Evolutionary conservation across 1,140 invertebrate species (phyloP), one percentile per base, ranked within the genome.

Genomic region (Trichomalopsis sarcophagae): DNA sequence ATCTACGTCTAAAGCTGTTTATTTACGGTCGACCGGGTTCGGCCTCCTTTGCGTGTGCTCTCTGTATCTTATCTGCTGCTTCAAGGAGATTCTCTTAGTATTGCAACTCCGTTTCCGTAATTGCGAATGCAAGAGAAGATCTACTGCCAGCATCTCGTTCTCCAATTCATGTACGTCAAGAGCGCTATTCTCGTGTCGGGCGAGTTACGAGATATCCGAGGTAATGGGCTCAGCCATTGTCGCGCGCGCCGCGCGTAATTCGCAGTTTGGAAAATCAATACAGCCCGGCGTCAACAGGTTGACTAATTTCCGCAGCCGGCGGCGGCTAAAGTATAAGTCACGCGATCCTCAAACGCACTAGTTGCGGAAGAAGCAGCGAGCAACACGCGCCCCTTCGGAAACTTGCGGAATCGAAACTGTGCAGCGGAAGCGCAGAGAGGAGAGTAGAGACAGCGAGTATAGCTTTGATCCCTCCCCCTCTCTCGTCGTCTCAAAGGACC

Each of bases 1-100:
- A 76, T 66, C 81, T 66, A 40, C 13, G 33, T 40, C 81, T 50
- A 71, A 76, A 76, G 14, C 73, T 36, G 81, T 82, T 82, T n/a
- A n/a, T n/a, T 76, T 23, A 40, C 50, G 73, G 73, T 82, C 21
- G 71, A 66, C 4, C 69, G 40, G 10, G 36, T 21, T 27, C 27
- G 68, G 30, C 17, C 9, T 14, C 62, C 55, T 81, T 17, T 33
- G 47, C 30, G 23, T 55, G n/a, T 13, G 40, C 14, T 36, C 33
- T 36, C 3, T 40, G 11, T 14, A 40, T 75, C 13, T 75, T 75
- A 77, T 75, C 7, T 55, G 77, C 50, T 9, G 0, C 6, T 10
- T 2, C 75, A 23, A 21, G 73, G 10, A 30, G 40, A 4, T 33
- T n/a, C 73, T 21, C n/a, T 71, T 27, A 6, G 4, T 33, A 62